Evolutionary conservation across 1,140 invertebrate species (phyloP), one percentile per base, ranked within the genome.

Genomic region (Sesamia nonagrioides): DNA sequence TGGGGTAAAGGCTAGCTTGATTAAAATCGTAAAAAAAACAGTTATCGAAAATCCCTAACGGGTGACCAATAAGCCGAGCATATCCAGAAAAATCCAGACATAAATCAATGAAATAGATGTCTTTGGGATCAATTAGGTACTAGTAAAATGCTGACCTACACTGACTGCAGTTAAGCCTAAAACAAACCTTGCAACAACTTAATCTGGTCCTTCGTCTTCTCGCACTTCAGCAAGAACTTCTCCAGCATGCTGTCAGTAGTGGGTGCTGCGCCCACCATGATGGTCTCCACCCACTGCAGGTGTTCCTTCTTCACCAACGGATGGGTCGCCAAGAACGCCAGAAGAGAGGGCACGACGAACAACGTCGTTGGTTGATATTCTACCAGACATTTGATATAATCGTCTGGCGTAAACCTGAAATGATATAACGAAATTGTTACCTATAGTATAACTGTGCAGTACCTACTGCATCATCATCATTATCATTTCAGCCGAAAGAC

Each of bases 291-390:
- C 1, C 94, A 95, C 18, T 95, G 87, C 74, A 97, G 85, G 83
- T 97, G 96, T 61, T 96, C 95, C 75, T 95, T 93, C 63, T 95
- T 96, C 17, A 97, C 95, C 8, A 91, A 86, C 0, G 96, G 96
- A 93, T 97, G 96, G 2, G 96, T 96, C 0, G 96, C 96, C 37
- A 97, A 85, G 87, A 97, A 97, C 0, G 96, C 89, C n/a, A 97
- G 82, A 5, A 97, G 85, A 0, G 97, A 97, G 0, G 97, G 97
- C 11, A 97, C 97, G 15, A 97, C 96, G 82, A 97, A 97, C 27
- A 97, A 78, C 4, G 95, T 93, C 6, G 94, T 96, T 0, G 97
- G 96, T 89, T 95, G 90, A 82, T 96, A 95, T 80, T 97, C 96
- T 81, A 91, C 87, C 52, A 97, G 82, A 72, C 96, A 95, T 88